phyloP scores from a whole-genome alignment of 2,888 invertebrate genomes.

The Tridacna crocea region DNA sequence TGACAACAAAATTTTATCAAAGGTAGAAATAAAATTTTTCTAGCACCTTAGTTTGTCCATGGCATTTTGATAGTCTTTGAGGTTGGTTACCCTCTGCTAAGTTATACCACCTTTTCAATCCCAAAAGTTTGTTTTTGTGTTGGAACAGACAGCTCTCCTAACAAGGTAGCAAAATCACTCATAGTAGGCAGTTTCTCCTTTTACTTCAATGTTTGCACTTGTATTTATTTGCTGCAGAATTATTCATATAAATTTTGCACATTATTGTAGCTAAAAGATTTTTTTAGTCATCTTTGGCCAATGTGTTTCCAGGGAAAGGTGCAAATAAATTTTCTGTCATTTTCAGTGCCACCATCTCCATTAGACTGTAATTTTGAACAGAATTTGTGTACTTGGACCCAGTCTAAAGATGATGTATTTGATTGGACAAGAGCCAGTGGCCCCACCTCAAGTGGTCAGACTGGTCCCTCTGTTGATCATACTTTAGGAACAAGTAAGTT shows the following conservation, averaged over 20 bases:
- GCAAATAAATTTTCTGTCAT: not conserved
- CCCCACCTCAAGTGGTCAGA: slow-evolving; percentile 64
- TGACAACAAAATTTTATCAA: no score
- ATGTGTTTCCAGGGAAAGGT: not conserved
- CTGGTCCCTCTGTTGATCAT: slow-evolving; percentile 78
- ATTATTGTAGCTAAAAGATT: not conserved
- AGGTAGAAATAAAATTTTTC: no score
- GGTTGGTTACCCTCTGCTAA: no score
- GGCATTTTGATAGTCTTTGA: no score
- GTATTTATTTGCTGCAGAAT: not conserved
- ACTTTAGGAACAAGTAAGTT: slow-evolving; percentile 75
- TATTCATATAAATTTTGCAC: not conserved
- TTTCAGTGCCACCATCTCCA: slow-evolving; percentile 58
- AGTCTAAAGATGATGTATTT: slow-evolving; percentile 73
- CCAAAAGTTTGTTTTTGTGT: no score
- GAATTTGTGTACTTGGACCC: slow-evolving; percentile 73
- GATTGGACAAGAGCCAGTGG: slow-evolving; percentile 76
- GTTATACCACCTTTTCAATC: no score
- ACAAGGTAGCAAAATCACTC: no score
- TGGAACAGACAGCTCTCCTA: no score
- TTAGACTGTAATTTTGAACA: slow-evolving; percentile 78
- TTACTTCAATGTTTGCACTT: not conserved
- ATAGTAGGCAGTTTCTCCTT: not conserved
- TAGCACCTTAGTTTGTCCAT: no score
- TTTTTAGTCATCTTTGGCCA: not conserved